Conservation (phyloP, 2,113 vertebrate genomes). For the Serinus canaria region DNA sequence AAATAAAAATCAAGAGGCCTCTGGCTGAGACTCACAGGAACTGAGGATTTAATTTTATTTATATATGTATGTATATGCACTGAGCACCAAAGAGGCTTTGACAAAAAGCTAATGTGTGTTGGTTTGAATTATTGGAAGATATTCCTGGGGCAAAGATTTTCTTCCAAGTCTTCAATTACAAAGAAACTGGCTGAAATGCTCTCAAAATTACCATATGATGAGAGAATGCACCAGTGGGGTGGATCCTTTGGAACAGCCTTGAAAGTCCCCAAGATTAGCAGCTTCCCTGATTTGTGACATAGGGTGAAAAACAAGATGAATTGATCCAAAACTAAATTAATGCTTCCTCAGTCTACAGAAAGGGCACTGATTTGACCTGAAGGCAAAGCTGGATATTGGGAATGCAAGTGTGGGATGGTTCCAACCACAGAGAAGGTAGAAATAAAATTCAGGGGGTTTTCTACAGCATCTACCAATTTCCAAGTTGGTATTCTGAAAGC, state of each 20-base stretch:
- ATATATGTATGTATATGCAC: background rate
- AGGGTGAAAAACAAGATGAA: background rate
- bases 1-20: background rate
- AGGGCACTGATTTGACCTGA: background rate
- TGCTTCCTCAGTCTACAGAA: background rate
- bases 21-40: background rate
- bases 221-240: background rate
- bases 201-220: background rate
- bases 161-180: background rate
- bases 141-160: background rate
- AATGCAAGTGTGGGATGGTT: background rate
- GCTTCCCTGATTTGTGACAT: background rate
- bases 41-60: background rate
- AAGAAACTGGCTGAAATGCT: background rate
- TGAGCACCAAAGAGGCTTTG: background rate
- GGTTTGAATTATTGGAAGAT: background rate
- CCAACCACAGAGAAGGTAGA: background rate
- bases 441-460: background rate
- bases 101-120: background rate
- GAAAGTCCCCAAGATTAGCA: background rate
- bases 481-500: background rate
- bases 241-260: background rate
- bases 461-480: background rate
- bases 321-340: background rate
- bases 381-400: background rate